Base-by-base conservation (phyloP, 2,113 vertebrate genomes). In the Gallinago jamesoni region DNA sequence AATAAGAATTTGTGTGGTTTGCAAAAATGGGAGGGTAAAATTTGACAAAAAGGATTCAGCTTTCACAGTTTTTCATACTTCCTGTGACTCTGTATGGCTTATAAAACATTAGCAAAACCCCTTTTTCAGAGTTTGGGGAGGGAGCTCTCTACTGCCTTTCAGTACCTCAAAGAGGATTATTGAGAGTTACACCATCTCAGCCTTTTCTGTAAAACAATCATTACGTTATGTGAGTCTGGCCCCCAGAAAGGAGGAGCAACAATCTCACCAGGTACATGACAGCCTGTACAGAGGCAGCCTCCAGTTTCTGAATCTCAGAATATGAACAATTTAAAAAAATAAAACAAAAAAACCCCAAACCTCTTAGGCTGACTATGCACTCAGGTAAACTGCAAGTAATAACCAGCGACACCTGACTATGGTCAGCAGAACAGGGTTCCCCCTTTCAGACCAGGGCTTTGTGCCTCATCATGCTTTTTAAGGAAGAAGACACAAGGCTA, bases 261-360 rank as follows among this genome's bases (percentile, higher is more conserved):
- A n/a, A 2, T 27, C 24, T 43, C 47, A 45, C 4, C 0, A 1
- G 6, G 24, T 53, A 28, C 45, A 28, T 55, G n/a, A 59, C 1
- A 63, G 30, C 10, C 25, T 31, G 8, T 28, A 19, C 7, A 69
- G 33, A 55, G 17, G 2, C 28, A 76, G 30, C 25, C 20, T 56
- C 19, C 30, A 33, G 33, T 8, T 88, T 81, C 57, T 83, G 79
- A 77, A 56, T 27, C 35, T 33, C 14, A 60, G 6, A 47, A 73
- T 33, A 3, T 64, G 39, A 30, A 59, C 20, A 52, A 60, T 27
- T 48, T 48, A 22, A 48, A 4, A 33, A 50, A 57, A 37, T 37
- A 37, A 15, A n/a, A 20, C 10, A 20, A 48, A 22, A 20, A 43
- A 43, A 43, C 14, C 39, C 14, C 39, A 39, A 39, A 39, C 39